Base-by-base conservation (phyloP, 2,888 invertebrate genomes). In the Papilio elwesi region DNA sequence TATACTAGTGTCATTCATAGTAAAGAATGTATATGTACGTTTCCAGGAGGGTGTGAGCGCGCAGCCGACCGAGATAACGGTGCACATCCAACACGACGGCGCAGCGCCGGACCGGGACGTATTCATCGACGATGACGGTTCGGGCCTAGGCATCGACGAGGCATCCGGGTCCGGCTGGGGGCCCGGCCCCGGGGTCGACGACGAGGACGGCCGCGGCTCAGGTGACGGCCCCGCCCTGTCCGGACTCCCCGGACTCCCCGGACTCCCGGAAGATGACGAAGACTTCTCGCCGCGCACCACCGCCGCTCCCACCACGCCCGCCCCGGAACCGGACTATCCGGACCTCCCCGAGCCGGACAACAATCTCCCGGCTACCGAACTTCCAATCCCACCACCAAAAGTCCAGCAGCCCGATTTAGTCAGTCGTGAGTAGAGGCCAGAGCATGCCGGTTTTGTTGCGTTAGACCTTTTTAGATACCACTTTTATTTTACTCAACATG, bases 91-190 rank as follows among this genome's bases (percentile, higher is more conserved):
- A 80, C 88, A 85, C 86, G 91, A 92, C 84, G 94, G 92, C 78
- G 91, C 91, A 67, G 85, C 89, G 73, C 82, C 88, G 68, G 92
- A 93, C 82, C 95, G 94, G 85, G 96, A 96, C 85, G 95, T 96
- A 81, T 96, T 96, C 91, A 95, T 97, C 86, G 97, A 97, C 92
- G 97, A 96, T 90, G 97, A 96, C 83, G 95, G 94, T 82, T 95
- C 96, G 83, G 97, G 97, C 86, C 95, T 97, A 94, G 95, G 94
- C 86, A 88, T 96, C 89, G 97, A 97, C 91, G 97, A 97, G 94
- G 96, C 97, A 85, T 97, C 97, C 85, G 97, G 97, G 82, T 97
- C 97, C 87, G 97, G 97, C 78, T 96, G 95, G 93, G 97, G 93
- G 78, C 89, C 92, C 74, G 93, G 97, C 74, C 91, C 92, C 72